A percentile compares a stretch with the other conserved stretches of the same genome.
These are phyloP conservation scores for Drosophila orena DNA, from an alignment of 1,140 invertebrate species.

Conservation along the genomic window DNA sequence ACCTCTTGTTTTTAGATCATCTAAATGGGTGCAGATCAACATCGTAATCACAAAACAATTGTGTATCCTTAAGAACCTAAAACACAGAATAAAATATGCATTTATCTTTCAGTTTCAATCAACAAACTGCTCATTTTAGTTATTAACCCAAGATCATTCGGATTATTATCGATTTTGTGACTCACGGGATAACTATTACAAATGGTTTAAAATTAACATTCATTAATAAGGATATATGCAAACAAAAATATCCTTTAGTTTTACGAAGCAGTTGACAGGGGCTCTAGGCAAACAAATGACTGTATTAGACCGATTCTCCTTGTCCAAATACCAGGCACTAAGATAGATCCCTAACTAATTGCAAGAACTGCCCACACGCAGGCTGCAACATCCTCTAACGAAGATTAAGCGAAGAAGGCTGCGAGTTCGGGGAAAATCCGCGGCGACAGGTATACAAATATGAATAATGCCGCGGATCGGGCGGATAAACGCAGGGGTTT, in stretches of 20 bases:
- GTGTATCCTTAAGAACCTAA: too few relatives aligned
- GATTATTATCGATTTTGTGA: background rate
- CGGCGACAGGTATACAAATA: conserved; percentile 68
- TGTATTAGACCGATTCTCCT: conserved; percentile 3
- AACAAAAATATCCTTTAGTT: background rate
- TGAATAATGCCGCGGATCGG: conserved; percentile 38
- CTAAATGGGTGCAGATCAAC: too few relatives aligned
- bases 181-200: background rate
- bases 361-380: conserved; percentile 51
- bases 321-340: conserved; percentile 52
- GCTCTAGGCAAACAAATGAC: conserved; percentile 15
- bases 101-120: too few relatives aligned
- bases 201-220: background rate
- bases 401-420: conserved; percentile 61
- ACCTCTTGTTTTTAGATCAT: too few relatives aligned
- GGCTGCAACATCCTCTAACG: conserved; percentile 45
- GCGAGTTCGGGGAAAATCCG: conserved; percentile 57
- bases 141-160: too few relatives aligned
- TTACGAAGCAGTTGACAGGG: conserved; percentile 7
- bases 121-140: too few relatives aligned
- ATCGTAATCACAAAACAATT: background rate
- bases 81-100: too few relatives aligned
- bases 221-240: background rate
- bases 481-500: conserved; percentile 23
- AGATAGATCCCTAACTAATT: conserved; percentile 65